A percentile compares a stretch with the other conserved stretches of the same genome.
phyloP scores from a whole-genome alignment of 2,888 invertebrate genomes.

The Deroplatys truncata region DNA sequence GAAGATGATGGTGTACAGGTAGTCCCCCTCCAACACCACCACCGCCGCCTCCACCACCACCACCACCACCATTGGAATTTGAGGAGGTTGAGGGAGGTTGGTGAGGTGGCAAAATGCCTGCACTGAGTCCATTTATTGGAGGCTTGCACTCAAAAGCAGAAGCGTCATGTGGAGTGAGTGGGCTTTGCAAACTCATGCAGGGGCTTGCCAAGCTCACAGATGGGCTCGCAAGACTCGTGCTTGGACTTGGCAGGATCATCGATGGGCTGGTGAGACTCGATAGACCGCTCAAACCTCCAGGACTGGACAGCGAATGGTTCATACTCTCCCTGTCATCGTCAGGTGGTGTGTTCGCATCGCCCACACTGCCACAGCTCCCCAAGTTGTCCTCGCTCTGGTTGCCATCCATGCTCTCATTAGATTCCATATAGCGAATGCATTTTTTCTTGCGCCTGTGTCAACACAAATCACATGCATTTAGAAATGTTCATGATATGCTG shows the following conservation, averaged over 20 bases:
- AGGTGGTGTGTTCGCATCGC: conserved; percentile 63
- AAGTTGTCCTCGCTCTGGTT: conserved; percentile 68
- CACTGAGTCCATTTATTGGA: conserved; percentile 17
- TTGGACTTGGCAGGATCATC: conserved; percentile 73
- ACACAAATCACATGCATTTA: conserved; percentile 31
- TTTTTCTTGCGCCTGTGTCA: conserved; percentile 90
- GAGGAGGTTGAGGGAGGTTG: conserved; percentile 41
- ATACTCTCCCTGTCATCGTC: conserved; percentile 64
- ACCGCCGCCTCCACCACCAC: conserved; percentile 5
- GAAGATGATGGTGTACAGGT: conserved; percentile 48
- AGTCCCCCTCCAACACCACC: background rate
- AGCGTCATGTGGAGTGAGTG: conserved; percentile 44
- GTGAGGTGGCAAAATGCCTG: conserved; percentile 19
- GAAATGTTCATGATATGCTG: background rate
- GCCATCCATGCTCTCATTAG: conserved; percentile 61
- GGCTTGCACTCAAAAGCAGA: conserved; percentile 35
- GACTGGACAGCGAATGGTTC: conserved; percentile 56
- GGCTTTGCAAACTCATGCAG: conserved; percentile 49
- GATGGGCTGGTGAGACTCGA: conserved; percentile 67
- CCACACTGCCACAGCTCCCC: conserved; percentile 75
- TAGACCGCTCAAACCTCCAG: conserved; percentile 61
- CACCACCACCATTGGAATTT: conserved; percentile 14
- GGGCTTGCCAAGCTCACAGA: conserved; percentile 56
- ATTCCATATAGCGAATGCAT: conserved; percentile 93
- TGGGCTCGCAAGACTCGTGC: conserved; percentile 65